Evolutionary conservation across 2,797 vertebrate genomes (phyloP).

Genomic region (Myiotriccus ornatus): DNA sequence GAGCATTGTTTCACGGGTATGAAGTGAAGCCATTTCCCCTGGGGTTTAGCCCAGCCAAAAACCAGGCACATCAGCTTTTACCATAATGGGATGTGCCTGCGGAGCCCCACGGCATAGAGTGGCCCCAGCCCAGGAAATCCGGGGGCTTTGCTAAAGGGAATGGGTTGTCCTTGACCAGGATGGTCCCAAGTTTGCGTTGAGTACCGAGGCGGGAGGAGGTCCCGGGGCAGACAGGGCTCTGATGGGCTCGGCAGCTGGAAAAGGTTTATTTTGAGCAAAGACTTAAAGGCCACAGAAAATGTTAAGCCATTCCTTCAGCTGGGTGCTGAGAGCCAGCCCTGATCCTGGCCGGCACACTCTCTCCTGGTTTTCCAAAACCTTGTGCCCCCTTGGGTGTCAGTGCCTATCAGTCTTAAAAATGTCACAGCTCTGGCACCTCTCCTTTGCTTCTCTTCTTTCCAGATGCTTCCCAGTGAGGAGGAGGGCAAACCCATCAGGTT

Average conservation of each 20-base stretch:
- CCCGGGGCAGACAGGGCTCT: accelerated
- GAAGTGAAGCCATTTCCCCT: slow-evolving; percentile 13
- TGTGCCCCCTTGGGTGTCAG: accelerated
- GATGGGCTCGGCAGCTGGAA: neutral
- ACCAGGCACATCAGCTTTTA: slow-evolving; percentile 31
- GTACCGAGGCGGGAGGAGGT: neutral
- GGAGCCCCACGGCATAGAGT: neutral
- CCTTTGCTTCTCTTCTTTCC: neutral
- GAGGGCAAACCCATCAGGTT: neutral
- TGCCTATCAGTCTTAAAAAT: neutral
- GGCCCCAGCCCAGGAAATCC: neutral
- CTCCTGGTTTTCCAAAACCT: neutral
- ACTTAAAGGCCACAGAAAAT: neutral
- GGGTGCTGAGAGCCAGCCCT: neutral
- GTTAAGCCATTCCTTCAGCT: accelerated
- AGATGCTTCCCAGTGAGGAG: neutral
- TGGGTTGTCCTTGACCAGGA: neutral
- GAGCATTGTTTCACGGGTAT: neutral
- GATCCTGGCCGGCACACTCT: accelerated
- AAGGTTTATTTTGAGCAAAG: neutral
- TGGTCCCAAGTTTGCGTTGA: neutral
- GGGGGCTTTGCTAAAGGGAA: neutral
- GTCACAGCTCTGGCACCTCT: neutral
- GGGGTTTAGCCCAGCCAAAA: slow-evolving; percentile 12
- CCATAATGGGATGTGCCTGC: slow-evolving; percentile 45